Conservation (phyloP, 2,113 vertebrate species). For the Cromileptes altivelis region DNA sequence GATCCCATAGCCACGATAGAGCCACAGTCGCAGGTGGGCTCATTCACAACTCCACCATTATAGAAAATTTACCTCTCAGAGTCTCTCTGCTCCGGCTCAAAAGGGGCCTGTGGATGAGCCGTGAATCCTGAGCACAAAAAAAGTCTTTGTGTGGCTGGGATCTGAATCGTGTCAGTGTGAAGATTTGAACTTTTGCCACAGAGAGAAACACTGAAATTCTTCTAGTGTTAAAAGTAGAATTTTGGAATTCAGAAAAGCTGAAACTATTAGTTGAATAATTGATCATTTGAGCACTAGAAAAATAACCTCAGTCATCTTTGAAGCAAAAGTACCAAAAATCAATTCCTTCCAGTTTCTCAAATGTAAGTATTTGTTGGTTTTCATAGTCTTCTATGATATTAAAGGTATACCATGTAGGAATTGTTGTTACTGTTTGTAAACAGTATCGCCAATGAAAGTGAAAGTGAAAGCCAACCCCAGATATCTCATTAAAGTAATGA, state of each 20-base stretch:
- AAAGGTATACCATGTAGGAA: too few relatives aligned
- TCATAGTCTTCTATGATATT: neutral
- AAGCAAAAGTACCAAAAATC: neutral
- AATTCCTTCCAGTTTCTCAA: neutral
- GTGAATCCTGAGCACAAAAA: slow-evolving; percentile 45
- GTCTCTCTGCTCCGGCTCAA: slow-evolving; percentile 36
- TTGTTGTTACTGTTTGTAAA: too few relatives aligned
- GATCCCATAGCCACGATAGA: slow-evolving; percentile 50
- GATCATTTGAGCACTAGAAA: neutral
- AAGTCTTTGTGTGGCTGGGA: slow-evolving; percentile 54
- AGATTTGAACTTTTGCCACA: slow-evolving; percentile 53
- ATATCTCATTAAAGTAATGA: too few relatives aligned
- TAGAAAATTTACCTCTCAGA: slow-evolving; percentile 56
- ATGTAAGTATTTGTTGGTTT: neutral
- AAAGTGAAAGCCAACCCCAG: too few relatives aligned
- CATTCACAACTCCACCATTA: slow-evolving; percentile 69
- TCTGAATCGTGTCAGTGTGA: slow-evolving; percentile 62
- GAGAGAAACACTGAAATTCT: slow-evolving; percentile 20
- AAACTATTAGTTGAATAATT: neutral
- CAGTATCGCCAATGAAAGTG: too few relatives aligned
- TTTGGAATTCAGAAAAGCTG: neutral
- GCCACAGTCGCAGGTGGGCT: slow-evolving; percentile 39
- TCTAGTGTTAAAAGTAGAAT: neutral
- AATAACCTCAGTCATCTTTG: neutral
- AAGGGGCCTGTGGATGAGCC: slow-evolving; percentile 35